Evolutionary conservation across 2,113 vertebrate genomes (phyloP).

Genomic region (Halichoeres trimaculatus): DNA sequence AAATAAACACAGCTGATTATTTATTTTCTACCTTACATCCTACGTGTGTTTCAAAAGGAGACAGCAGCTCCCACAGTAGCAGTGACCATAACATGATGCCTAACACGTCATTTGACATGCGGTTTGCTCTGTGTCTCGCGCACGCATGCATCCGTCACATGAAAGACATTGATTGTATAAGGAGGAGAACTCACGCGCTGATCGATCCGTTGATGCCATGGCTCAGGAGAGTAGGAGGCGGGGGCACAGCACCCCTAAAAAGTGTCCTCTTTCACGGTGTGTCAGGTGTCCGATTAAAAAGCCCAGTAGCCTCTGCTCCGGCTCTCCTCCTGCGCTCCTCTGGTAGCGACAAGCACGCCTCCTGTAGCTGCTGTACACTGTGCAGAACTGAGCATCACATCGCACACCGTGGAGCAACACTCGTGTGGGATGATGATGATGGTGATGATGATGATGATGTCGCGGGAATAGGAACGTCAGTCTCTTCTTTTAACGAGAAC

Average conservation of each 20-base stretch:
- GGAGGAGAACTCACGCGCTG: constrained; percentile 76
- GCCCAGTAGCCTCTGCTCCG: constrained; percentile 42
- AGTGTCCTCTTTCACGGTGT: constrained; percentile 43
- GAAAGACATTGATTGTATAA: constrained; percentile 24
- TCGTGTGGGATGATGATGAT: constrained; percentile 68
- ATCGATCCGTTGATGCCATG: constrained; percentile 76
- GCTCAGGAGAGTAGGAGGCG: constrained; percentile 39
- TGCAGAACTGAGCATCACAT: constrained; percentile 68
- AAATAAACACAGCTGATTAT: constrained; percentile 30
- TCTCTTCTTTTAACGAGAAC: constrained; percentile 67
- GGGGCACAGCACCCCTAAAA: constrained; percentile 40
- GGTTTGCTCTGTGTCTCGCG: background rate
- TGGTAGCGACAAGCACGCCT: constrained; percentile 57
- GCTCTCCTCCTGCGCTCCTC: constrained; percentile 32
- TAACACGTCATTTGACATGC: constrained; percentile 36
- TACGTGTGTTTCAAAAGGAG: background rate
- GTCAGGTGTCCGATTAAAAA: constrained; percentile 44
- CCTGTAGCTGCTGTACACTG: constrained; percentile 59
- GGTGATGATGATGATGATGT: constrained; percentile 74
- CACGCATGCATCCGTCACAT: constrained; percentile 28
- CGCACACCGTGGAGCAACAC: constrained; percentile 55
- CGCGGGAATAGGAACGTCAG: constrained; percentile 76
- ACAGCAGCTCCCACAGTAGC: constrained; percentile 28
- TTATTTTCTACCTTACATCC: background rate
- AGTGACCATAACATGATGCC: constrained; percentile 61